These are phyloP conservation scores for Xenops minutus DNA, from an alignment of 2,797 vertebrate genomes.

Conservation along the genomic window DNA sequence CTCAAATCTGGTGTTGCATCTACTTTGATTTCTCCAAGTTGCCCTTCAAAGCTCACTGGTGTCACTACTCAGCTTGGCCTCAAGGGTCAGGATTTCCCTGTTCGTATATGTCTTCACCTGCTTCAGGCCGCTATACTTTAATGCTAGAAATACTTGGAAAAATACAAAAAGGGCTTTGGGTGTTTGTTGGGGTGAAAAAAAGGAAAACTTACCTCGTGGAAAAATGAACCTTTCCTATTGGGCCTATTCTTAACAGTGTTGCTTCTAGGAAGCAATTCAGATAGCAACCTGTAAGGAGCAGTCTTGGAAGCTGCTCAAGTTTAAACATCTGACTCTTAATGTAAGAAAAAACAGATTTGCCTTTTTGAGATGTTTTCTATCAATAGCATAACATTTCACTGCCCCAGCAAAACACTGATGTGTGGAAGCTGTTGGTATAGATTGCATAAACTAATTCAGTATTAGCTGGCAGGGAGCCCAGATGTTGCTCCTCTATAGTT, in stretches of 20 bases:
- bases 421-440: not conserved
- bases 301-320: conserved; percentile 1
- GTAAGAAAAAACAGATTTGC: conserved; percentile 34
- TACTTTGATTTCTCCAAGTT: not conserved
- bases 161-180: not conserved
- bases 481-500: not conserved
- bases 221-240: not conserved
- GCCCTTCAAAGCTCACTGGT: not conserved
- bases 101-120: not conserved
- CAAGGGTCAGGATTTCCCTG: not conserved
- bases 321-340: conserved; percentile 41
- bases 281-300: not conserved
- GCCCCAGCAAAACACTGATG: not conserved
- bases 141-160: not conserved
- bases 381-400: not conserved
- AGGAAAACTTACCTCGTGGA: not conserved
- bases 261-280: not conserved
- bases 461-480: not conserved
- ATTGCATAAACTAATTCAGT: not conserved
- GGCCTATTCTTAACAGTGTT: not conserved
- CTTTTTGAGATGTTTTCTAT: not conserved
- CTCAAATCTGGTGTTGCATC: not conserved
- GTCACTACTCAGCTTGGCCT: not conserved
- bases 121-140: not conserved
- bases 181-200: not conserved